Base-by-base conservation (phyloP, 2,797 vertebrate genomes). In the Lutjanus campechanus region DNA sequence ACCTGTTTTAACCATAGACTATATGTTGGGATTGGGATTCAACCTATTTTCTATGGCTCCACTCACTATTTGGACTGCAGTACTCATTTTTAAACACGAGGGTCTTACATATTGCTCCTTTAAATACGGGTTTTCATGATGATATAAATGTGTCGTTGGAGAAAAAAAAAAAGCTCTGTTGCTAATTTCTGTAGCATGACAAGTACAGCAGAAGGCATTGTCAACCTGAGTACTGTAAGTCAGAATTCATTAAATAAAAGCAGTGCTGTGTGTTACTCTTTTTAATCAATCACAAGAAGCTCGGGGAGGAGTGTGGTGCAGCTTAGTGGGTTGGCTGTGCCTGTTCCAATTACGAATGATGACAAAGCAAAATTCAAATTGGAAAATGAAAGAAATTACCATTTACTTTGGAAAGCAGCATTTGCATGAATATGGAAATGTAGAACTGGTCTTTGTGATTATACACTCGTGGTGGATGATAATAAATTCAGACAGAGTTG, bases 341-440 rank as follows among this genome's bases (percentile, higher is more conserved):
- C 74, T 85, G 41, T 77, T 86, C 76, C 81, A 83, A 87, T 89
- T 83, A 88, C 59, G 83, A 86, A 62, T 83, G 77, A 85, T 90
- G 84, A 92, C 87, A 84, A 82, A 51, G 81, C 85, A 83, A 70
- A 88, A 79, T 85, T 79, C 73, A 70, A 84, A 89, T 60, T 41
- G 8, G 59, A 86, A 88, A 89, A 89, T 60, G 46, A 78, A 81
- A 79, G 54, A 82, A 82, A 83, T 83, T 74, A 85, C 79, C 71
- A 89, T 90, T 89, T 79, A 78, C 61, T 83, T 82, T 87, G 19
- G 19, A 79, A 69, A 72, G 60, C 76, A 70, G 51, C 49, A 69
- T 87, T 91, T 85, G 69, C 88, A 92, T 91, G 84, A 94, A 93
- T 89, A 93, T 91, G 90, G 76, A 93, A 91, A 90, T 83, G 70